These are phyloP conservation scores for Lepidocyrtinus sp. DNA, from an alignment of 2,888 invertebrate species.

Conservation along the genomic window DNA sequence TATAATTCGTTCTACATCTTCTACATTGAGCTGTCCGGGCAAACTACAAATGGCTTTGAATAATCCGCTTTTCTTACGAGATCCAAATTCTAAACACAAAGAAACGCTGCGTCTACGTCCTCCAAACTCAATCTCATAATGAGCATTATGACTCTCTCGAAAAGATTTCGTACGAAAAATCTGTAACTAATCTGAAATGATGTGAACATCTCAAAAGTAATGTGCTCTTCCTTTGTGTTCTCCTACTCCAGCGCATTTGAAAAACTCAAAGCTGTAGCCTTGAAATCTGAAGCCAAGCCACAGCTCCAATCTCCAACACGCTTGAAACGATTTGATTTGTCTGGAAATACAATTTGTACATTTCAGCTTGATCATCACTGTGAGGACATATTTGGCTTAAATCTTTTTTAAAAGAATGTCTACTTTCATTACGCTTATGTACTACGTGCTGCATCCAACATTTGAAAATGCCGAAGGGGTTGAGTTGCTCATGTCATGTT, in stretches of 20 bases:
- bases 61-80: not conserved
- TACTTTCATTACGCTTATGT: conserved; percentile 5
- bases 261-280: conserved; percentile 32
- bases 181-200: conserved; percentile 55
- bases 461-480: conserved; percentile 40
- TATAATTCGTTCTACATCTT: no score
- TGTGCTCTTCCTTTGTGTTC: conserved; percentile 39
- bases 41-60: not conserved
- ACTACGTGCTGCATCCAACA: conserved; percentile 20
- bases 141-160: not conserved
- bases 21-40: not conserved
- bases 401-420: not conserved
- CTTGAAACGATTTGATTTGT: conserved; percentile 15
- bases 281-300: conserved; percentile 26
- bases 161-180: conserved; percentile 17
- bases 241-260: conserved; percentile 21
- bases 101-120: not conserved
- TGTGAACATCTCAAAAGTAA: conserved; percentile 44
- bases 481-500: conserved; percentile 1
- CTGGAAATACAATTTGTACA: no score
- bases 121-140: not conserved
- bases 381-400: conserved; percentile 9
- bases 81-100: not conserved
- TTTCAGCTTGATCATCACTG: no score
- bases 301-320: not conserved